Conservation (phyloP, 2,888 invertebrate species). For the Fabriciana adippe region DNA sequence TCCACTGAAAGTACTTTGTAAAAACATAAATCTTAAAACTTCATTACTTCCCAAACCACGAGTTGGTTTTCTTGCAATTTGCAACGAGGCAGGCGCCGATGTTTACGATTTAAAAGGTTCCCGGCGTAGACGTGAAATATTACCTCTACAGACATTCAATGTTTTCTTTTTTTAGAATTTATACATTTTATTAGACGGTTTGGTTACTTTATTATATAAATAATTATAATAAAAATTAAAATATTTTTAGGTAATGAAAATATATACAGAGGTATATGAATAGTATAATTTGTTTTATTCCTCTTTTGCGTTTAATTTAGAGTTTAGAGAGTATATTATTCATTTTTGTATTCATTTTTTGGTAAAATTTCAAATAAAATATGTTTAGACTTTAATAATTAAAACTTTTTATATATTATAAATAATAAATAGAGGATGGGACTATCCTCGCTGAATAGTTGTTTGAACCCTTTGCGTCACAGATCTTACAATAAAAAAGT, state of each 20-base stretch:
- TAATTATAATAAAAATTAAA: slow-evolving; percentile 1
- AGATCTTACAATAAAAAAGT: too few species aligned
- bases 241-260: not conserved
- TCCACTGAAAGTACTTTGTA: slow-evolving; percentile 50
- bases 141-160: slow-evolving; percentile 65
- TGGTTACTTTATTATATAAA: slow-evolving; percentile 33
- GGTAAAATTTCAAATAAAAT: too few species aligned
- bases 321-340: too few species aligned
- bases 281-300: too few species aligned
- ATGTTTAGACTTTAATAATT: too few species aligned
- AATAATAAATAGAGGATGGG: too few species aligned
- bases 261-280: not conserved
- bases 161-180: slow-evolving; percentile 32
- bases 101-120: slow-evolving; percentile 79
- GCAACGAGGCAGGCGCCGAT: slow-evolving; percentile 60
- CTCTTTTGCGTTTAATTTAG: too few species aligned
- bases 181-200: slow-evolving; percentile 51
- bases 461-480: too few species aligned
- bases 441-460: too few species aligned
- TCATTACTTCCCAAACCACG: slow-evolving; percentile 63
- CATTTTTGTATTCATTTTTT: too few species aligned
- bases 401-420: too few species aligned
- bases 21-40: slow-evolving; percentile 70
- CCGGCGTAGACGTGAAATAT: slow-evolving; percentile 76
- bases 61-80: slow-evolving; percentile 58